These are phyloP conservation scores for Helostoma temminkii DNA, from an alignment of 2,797 vertebrate species.

Conservation along the genomic window DNA sequence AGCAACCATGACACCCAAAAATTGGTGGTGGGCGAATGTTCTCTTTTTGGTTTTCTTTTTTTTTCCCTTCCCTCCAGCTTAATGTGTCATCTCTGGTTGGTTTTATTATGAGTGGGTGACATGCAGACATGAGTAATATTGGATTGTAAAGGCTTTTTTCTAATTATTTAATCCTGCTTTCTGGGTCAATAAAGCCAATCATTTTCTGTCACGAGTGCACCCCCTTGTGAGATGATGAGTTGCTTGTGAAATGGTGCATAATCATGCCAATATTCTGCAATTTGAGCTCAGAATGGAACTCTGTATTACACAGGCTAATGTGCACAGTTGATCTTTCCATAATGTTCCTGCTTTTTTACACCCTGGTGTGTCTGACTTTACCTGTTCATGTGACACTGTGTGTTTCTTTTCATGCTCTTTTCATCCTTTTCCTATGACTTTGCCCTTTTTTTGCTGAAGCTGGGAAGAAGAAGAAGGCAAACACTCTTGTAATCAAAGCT, in stretches of 20 bases:
- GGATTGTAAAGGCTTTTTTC: conserved; percentile 47
- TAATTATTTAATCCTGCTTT: conserved; percentile 61
- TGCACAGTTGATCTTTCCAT: conserved; percentile 15
- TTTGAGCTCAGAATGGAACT: conserved; percentile 48
- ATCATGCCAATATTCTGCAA: conserved; percentile 63
- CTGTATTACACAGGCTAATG: conserved; percentile 40
- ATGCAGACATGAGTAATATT: conserved; percentile 61
- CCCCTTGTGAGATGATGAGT: conserved; percentile 42
- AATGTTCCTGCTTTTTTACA: conserved; percentile 15
- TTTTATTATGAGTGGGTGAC: conserved; percentile 62
- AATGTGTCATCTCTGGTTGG: conserved; percentile 57
- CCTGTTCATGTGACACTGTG: background rate
- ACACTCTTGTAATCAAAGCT: background rate
- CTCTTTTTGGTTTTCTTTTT: conserved; percentile 30
- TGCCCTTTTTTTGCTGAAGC: background rate
- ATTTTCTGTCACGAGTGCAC: conserved; percentile 48
- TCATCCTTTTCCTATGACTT: background rate
- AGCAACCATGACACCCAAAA: conserved; percentile 53
- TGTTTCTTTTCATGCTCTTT: background rate
- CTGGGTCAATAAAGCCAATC: conserved; percentile 65
- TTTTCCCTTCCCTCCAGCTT: conserved; percentile 36
- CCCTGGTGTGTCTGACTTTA: conserved; percentile 20
- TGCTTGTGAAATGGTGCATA: conserved; percentile 60
- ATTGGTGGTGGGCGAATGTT: conserved; percentile 63
- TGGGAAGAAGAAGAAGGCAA: no score